Evolutionary conservation across 2,113 vertebrate species (phyloP), one percentile per base, ranked within the genome.

Genomic region (Lagopus muta): DNA sequence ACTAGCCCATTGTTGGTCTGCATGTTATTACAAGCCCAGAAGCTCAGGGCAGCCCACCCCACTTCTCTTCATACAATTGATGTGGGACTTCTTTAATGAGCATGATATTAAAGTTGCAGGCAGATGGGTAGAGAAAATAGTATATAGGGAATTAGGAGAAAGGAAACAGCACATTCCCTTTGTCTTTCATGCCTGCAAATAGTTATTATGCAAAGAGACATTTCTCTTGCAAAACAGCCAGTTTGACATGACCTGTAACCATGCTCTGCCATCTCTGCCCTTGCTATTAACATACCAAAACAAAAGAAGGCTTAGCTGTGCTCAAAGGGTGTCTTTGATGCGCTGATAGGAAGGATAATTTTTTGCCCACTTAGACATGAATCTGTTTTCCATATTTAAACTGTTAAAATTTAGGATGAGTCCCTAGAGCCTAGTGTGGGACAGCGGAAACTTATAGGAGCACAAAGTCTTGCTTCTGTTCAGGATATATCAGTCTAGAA

Each of bases 11-110:
- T 96, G 90, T 92, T 66, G 82, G 79, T 30, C 40, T 91, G 52
- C 66, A 90, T 48, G 34, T 72, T 88, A 93, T 17, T 76, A 82
- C 2, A 32, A 76, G 62, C 88, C 50, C 84, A 84, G 58, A 89
- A 92, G 73, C 42, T 75, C 52, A 81, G 64, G 50, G 32, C 72
- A 86, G 84, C 62, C 88, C 82, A 84, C 24, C 55, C n/a, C 60
- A 70, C 71, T 90, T 79, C 74, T 66, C 71, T 73, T 84, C 47
- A 43, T 17, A 52, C 60, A 90, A 16, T 19, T 4, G 11, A 86
- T 93, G 70, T 81, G 89, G 42, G 61, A 55, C 54, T 92, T 87
- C 84, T 80, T 72, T 93, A 94, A 91, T 72, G 64, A 95, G 67
- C 0, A 0, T 32, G 55, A 82, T 75, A 91, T 77, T 84, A 90